These are phyloP conservation scores for Crambe crambe DNA, from an alignment of 37 sponge, comb jelly and placozoan genomes.

Conservation along the genomic window DNA sequence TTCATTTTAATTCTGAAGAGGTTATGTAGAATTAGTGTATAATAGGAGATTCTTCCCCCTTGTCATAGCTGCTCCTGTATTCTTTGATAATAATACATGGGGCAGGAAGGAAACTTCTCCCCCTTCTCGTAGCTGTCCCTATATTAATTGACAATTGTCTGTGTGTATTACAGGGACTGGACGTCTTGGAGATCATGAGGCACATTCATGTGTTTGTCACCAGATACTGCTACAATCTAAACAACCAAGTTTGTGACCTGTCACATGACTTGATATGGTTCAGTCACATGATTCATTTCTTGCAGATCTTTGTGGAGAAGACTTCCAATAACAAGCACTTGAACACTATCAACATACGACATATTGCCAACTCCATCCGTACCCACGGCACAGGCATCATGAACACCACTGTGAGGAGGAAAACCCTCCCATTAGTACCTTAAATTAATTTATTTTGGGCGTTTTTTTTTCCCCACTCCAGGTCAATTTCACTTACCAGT, in stretches of 20 bases:
- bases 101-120: too few relatives aligned
- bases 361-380: conserved; percentile 96
- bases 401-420: conserved; percentile 93
- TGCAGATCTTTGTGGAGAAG: conserved; percentile 87
- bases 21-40: too few relatives aligned
- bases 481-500: conserved; percentile 98
- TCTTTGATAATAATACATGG: too few relatives aligned
- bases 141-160: too few relatives aligned
- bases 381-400: conserved; percentile 98
- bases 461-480: conserved; percentile 14
- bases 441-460: not conserved
- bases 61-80: too few relatives aligned
- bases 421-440: conserved; percentile 1
- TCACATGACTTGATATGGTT: not conserved
- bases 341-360: conserved; percentile 96
- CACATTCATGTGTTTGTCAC: conserved; percentile 96
- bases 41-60: too few relatives aligned
- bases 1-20: too few relatives aligned
- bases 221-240: conserved; percentile 92
- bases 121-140: too few relatives aligned
- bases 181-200: conserved; percentile 97
- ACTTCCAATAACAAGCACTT: conserved; percentile 87
- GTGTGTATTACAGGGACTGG: conserved; percentile 84
- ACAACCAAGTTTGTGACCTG: conserved; percentile 80
- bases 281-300: not conserved